Evolutionary conservation across 2,888 invertebrate genomes (phyloP).

Genomic region (Melangyna quadrimaculata): DNA sequence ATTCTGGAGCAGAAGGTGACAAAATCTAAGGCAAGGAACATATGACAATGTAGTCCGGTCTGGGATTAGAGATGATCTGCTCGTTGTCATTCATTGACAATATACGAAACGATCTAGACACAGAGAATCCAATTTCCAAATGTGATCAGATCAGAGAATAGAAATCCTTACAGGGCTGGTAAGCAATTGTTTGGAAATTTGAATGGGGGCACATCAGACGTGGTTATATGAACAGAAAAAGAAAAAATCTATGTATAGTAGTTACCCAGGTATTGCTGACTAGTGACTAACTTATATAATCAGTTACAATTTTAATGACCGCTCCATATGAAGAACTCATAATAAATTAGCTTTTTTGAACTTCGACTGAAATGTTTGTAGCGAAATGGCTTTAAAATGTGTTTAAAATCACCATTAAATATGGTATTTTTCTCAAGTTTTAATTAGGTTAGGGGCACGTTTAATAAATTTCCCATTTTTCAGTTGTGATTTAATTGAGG

Average conservation of each 20-base stretch:
- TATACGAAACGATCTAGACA: conserved; percentile 14
- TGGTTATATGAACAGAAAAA: not conserved
- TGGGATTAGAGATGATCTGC: conserved; percentile 70
- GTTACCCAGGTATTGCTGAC: not conserved
- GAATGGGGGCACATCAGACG: conserved; percentile 41
- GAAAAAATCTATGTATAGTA: not conserved
- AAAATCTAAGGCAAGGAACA: conserved; percentile 46
- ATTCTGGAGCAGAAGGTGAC: conserved; percentile 61
- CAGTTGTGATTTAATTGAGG: too few relatives aligned
- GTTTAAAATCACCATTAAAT: too few relatives aligned
- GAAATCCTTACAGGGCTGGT: not conserved
- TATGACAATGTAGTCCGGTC: conserved; percentile 51
- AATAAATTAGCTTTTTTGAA: not conserved
- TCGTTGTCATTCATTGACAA: conserved; percentile 57
- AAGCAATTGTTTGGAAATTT: conserved; percentile 11
- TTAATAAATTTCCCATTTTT: too few relatives aligned
- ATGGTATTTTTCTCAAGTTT: too few relatives aligned
- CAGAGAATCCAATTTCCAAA: conserved; percentile 68
- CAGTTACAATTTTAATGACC: not conserved
- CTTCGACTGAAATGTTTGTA: too few relatives aligned
- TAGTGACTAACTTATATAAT: not conserved
- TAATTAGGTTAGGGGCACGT: too few relatives aligned
- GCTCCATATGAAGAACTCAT: not conserved
- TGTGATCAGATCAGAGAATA: conserved; percentile 23
- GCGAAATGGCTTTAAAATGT: too few relatives aligned